Percentiles rank a stretch among this genome's conserved stretches.
Conservation (phyloP, 2,113 vertebrate genomes). For the Corynorhinus townsendii region DNA sequence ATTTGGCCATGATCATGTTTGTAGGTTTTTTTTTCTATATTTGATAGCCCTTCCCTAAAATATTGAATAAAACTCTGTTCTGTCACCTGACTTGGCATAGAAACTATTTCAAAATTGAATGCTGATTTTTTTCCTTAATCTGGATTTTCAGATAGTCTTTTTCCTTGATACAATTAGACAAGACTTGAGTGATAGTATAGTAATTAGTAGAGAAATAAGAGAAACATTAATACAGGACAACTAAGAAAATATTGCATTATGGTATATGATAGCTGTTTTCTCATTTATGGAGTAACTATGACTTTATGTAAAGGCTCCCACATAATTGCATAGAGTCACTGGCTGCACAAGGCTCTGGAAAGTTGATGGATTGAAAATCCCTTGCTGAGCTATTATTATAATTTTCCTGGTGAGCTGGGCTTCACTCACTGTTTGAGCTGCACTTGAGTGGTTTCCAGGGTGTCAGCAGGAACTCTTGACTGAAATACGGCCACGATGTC, state of each 20-base stretch:
- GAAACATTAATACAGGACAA: background rate
- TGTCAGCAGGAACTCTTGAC: slow-evolving; percentile 55
- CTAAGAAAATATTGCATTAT: background rate
- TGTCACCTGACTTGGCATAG: background rate
- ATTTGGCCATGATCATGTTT: background rate
- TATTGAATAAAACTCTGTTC: background rate
- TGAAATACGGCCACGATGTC: slow-evolving; percentile 20
- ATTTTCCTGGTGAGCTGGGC: background rate
- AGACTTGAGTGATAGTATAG: background rate
- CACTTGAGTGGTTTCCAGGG: slow-evolving; percentile 6
- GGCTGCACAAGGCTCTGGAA: background rate
- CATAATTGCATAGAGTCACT: background rate
- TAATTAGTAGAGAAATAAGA: background rate
- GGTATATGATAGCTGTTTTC: background rate
- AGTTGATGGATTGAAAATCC: background rate
- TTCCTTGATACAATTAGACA: background rate
- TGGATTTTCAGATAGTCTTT: background rate
- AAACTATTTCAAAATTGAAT: background rate
- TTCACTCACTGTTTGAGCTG: slow-evolving; percentile 37
- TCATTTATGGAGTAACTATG: background rate
- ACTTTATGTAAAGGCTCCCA: background rate
- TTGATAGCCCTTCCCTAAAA: background rate
- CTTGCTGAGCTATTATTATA: slow-evolving; percentile 18
- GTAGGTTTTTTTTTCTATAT: background rate
- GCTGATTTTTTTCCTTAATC: background rate